Base-by-base conservation (phyloP, 2,888 invertebrate species). In the Phyllotreta cruciferae region DNA sequence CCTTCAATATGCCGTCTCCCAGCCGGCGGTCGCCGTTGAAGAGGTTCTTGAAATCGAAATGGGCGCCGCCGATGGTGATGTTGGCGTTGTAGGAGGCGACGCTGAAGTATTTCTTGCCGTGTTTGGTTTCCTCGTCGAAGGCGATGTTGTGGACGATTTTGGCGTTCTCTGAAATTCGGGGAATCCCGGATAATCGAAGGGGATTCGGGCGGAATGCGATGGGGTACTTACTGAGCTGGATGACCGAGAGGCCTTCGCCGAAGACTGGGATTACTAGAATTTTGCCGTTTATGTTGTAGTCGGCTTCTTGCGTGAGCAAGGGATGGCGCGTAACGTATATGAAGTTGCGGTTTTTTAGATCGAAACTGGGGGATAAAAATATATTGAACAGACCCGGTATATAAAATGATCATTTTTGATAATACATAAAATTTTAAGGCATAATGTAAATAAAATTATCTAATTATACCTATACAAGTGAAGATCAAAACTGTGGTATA, bases 1-100 rank as follows among this genome's bases (percentile, higher is more conserved):
- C 61, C 34, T 57, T 67, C 35, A 67, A 66, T 37, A 74, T 66
- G 14, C 62, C 67, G n/a, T 69, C 69, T 0, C 66, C 65, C 4
- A 74, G 56, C 42, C 64, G 41, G 42, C 72, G 63, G 38, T 74
- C 66, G 10, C 74, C 74, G 55, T 71, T 54, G 38, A 74, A 74
- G 5, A 74, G 50, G 56, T 74, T 73, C 6, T 70, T 67, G 39
- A 72, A 72, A 24, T 65, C 44, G 38, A 60, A 70, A 7, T 50
- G 35, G 0, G 68, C 68, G 9, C 63, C 57, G 6, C 45, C 39
- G 0, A 60, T 54, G 5, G 47, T 14, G 0, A 70, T 6, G 6
- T 56, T 53, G 1, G 64, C 0, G 0, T 6, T 58, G 39, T 70
- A 70, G 2, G 44, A 37, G 10, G 61, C 50, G 3, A 70, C 52